Percentiles rank a stretch among this genome's conserved stretches.
phyloP scores from a whole-genome alignment of 2,113 vertebrate genomes.

The Scatophagus argus region DNA sequence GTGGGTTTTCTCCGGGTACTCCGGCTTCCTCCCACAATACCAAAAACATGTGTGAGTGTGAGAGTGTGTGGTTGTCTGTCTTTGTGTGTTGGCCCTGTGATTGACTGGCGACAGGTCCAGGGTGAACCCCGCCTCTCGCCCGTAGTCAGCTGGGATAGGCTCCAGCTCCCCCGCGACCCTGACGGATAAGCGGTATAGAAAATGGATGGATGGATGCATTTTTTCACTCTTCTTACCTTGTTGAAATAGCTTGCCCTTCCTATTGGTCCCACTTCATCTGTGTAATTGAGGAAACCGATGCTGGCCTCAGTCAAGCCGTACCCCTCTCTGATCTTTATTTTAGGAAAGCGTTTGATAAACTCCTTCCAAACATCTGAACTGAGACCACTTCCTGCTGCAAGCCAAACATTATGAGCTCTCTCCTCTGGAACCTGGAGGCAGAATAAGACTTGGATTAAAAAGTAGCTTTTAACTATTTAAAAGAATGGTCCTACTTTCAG shows the following conservation, averaged over 20 bases:
- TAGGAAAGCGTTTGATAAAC: constrained; percentile 86
- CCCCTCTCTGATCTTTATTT: constrained; percentile 85
- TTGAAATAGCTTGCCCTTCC: constrained; percentile 89
- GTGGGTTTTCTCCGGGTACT: too few relatives aligned
- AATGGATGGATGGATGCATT: too few relatives aligned
- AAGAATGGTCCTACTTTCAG: neutral
- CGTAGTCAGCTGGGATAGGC: too few relatives aligned
- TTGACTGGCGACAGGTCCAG: too few relatives aligned
- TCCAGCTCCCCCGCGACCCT: too few relatives aligned
- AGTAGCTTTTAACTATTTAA: neutral
- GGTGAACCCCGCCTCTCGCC: too few relatives aligned
- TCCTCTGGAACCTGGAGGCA: constrained; percentile 78
- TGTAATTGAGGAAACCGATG: constrained; percentile 92
- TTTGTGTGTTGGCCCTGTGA: too few relatives aligned
- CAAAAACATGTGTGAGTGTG: too few relatives aligned
- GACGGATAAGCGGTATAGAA: too few relatives aligned
- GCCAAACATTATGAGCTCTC: constrained; percentile 79
- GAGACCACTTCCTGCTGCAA: constrained; percentile 88
- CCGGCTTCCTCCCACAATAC: too few relatives aligned
- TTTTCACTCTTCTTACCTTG: constrained; percentile 68
- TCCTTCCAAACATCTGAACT: constrained; percentile 88
- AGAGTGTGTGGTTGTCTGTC: too few relatives aligned
- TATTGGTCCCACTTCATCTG: constrained; percentile 84
- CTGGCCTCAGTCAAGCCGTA: constrained; percentile 91
- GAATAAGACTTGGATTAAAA: neutral